A percentile compares a stretch with the other conserved stretches of the same genome.
These are phyloP conservation scores for Dipodomys spectabilis DNA, from an alignment of 2,113 vertebrate genomes.

Conservation along the genomic window DNA sequence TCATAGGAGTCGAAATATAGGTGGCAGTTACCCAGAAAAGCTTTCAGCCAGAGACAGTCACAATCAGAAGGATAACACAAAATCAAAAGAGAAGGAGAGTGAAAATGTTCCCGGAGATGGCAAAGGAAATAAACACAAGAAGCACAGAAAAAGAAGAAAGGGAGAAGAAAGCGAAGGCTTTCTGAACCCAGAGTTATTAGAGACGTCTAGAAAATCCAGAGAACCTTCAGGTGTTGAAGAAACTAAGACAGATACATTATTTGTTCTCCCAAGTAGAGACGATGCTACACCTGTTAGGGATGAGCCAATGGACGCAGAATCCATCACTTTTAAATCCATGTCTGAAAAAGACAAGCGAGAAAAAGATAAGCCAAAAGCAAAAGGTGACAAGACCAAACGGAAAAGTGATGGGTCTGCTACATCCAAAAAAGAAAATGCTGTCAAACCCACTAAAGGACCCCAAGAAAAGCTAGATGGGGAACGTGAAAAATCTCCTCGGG, in stretches of 20 bases:
- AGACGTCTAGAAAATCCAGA: constrained; percentile 86
- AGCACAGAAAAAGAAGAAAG: constrained; percentile 92
- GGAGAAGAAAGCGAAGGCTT: constrained; percentile 92
- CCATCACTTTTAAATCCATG: constrained; percentile 87
- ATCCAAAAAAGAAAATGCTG: constrained; percentile 89
- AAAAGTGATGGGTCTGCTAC: constrained; percentile 84
- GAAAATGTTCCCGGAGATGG: constrained; percentile 83
- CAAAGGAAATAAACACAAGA: constrained; percentile 90
- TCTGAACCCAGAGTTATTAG: constrained; percentile 84
- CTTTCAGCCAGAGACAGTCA: constrained; percentile 87
- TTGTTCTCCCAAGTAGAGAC: constrained; percentile 89
- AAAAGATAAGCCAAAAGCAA: constrained; percentile 87
- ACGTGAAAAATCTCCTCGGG: constrained; percentile 85
- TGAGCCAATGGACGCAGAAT: constrained; percentile 96
- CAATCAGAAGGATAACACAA: constrained; percentile 86
- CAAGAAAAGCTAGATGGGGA: constrained; percentile 90
- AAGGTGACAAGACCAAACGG: constrained; percentile 92
- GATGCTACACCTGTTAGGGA: constrained; percentile 97
- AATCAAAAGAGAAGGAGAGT: constrained; percentile 86
- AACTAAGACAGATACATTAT: constrained; percentile 85
- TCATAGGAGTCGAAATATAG: constrained; percentile 85
- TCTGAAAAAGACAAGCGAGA: constrained; percentile 91
- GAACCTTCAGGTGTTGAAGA: constrained; percentile 86
- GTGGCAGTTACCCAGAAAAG: constrained; percentile 87
- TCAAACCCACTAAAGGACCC: constrained; percentile 86